These are phyloP conservation scores for Alloplasta piceator DNA, from an alignment of 2,888 invertebrate species.

Conservation along the genomic window DNA sequence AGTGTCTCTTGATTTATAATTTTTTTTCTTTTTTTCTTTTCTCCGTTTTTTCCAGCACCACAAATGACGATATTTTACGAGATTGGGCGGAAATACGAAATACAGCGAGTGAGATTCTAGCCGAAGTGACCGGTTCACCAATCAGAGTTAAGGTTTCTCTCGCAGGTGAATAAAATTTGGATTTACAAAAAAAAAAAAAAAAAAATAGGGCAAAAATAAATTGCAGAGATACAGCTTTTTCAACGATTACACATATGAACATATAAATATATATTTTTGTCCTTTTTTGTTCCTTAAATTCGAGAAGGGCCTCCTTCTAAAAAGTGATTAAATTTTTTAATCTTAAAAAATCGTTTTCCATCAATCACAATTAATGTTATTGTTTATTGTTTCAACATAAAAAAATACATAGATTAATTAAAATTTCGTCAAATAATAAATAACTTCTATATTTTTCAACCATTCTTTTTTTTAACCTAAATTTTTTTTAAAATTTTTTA, in stretches of 20 bases:
- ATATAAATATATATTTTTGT: constrained; percentile 11
- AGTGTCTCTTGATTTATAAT: neutral
- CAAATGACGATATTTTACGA: constrained; percentile 89
- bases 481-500: no score
- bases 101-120: constrained; percentile 89
- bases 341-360: no score
- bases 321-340: no score
- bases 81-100: constrained; percentile 95
- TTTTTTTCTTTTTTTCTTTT: neutral
- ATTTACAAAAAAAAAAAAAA: neutral
- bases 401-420: no score
- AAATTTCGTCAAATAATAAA: no score
- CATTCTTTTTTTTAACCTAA: no score
- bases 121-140: constrained; percentile 84
- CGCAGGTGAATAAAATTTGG: constrained; percentile 86
- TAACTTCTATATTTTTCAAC: no score
- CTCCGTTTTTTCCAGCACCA: constrained; percentile 84
- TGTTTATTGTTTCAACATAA: no score
- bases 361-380: no score
- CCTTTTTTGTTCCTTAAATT: neutral
- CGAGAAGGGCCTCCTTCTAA: no score
- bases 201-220: no score
- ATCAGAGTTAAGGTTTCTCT: constrained; percentile 88
- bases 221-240: no score
- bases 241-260: neutral